These are phyloP conservation scores for Apamea crenata DNA, from an alignment of 2,888 invertebrate species.

Conservation along the genomic window DNA sequence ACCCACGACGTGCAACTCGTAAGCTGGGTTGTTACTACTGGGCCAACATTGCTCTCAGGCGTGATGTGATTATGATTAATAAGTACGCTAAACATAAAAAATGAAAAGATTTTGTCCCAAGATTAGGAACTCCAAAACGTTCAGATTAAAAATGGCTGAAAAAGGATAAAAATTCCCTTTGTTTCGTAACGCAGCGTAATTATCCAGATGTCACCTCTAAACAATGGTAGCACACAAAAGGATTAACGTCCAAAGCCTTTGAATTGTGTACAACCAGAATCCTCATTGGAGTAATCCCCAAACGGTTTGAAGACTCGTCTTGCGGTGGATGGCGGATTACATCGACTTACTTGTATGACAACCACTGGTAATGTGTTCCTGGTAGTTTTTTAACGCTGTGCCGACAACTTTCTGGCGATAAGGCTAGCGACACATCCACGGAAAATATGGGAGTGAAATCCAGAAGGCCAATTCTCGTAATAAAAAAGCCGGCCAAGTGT, in stretches of 20 bases:
- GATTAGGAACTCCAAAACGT: constrained; percentile 25
- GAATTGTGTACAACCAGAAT: constrained; percentile 55
- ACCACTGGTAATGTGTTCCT: constrained; percentile 38
- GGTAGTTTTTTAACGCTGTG: background rate
- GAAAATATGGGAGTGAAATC: background rate
- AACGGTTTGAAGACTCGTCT: constrained; percentile 42
- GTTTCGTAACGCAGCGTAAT: constrained; percentile 49
- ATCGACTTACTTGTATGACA: constrained; percentile 45
- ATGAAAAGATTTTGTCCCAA: constrained; percentile 5
- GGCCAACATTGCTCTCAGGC: background rate
- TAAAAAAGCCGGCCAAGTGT: no score
- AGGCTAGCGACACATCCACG: background rate
- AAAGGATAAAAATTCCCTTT: constrained; percentile 39
- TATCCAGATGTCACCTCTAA: constrained; percentile 45
- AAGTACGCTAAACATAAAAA: constrained; percentile 5
- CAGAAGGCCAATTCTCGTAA: no score
- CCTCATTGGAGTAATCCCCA: constrained; percentile 60
- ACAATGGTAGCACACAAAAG: constrained; percentile 54
- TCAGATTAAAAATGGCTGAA: constrained; percentile 8
- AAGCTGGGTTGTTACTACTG: background rate
- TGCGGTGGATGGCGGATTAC: constrained; percentile 45
- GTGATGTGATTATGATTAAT: background rate
- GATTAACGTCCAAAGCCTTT: constrained; percentile 51
- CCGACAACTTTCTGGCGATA: background rate
- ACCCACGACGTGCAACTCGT: background rate